Conservation (phyloP, 2,113 vertebrate species). For the Indicator indicator region DNA sequence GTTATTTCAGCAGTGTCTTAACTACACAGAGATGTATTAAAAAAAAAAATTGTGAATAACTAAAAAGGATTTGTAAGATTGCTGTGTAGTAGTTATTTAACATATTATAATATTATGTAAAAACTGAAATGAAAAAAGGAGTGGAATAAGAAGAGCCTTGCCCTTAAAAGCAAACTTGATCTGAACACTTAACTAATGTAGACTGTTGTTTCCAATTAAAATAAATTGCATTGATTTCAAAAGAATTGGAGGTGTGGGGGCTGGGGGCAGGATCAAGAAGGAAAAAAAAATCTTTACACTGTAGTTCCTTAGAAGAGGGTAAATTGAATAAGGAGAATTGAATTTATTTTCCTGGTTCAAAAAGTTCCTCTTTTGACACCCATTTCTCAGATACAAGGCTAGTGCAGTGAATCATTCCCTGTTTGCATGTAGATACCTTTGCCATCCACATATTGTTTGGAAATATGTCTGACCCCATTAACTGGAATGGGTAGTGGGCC, state of each 20-base stretch:
- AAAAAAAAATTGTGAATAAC: not conserved
- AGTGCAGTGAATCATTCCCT: not conserved
- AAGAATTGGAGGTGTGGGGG: not conserved
- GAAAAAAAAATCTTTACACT: not conserved
- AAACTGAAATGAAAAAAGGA: not conserved
- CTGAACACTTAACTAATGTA: not conserved
- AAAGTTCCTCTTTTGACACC: not conserved
- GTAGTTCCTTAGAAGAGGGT: not conserved
- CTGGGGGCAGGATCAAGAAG: too few relatives aligned
- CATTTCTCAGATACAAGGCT: not conserved
- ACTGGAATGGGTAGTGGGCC: not conserved
- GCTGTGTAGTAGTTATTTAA: not conserved
- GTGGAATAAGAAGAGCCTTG: not conserved
- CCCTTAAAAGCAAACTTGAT: not conserved
- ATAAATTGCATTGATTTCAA: not conserved
- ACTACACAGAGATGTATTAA: not conserved
- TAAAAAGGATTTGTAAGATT: not conserved
- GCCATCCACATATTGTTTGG: not conserved
- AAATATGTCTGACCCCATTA: conserved; percentile 17
- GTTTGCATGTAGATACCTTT: not conserved
- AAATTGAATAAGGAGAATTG: not conserved
- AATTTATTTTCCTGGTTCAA: not conserved
- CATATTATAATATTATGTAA: not conserved
- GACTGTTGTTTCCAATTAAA: not conserved
- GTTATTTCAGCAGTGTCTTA: not conserved